Evolutionary conservation across 2,797 vertebrate genomes (phyloP).

Genomic region (Lutjanus campechanus): DNA sequence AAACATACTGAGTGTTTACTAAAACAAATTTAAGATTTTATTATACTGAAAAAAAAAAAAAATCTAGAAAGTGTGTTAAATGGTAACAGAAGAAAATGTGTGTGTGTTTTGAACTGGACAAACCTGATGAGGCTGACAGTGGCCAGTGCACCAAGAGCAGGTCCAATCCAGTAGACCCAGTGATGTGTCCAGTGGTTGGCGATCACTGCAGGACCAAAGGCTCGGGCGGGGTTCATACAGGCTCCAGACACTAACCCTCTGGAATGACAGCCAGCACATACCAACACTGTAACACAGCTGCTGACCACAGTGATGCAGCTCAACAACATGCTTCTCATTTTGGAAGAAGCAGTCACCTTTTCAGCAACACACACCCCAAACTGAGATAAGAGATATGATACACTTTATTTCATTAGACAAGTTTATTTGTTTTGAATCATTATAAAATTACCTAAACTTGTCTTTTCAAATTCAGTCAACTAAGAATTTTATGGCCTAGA

Average conservation of each 20-base stretch:
- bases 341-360: not conserved
- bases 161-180: conserved; percentile 94
- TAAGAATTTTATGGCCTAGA: too few species aligned
- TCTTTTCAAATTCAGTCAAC: too few species aligned
- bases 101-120: not conserved
- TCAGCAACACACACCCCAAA: not conserved
- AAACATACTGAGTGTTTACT: not conserved
- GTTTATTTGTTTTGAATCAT: too few species aligned
- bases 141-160: conserved; percentile 83
- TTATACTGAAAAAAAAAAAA: not conserved
- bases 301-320: not conserved
- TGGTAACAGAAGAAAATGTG: not conserved
- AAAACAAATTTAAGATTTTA: not conserved
- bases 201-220: conserved; percentile 90
- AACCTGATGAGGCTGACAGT: conserved; percentile 79
- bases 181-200: conserved; percentile 88
- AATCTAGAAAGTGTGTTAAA: not conserved
- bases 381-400: not conserved
- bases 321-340: not conserved
- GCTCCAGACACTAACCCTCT: conserved; percentile 90
- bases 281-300: conserved; percentile 1
- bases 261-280: conserved; percentile 43
- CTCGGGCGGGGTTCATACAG: conserved; percentile 94
- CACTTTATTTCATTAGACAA: too few species aligned
- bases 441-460: too few species aligned